These are phyloP conservation scores for Lates japonicus DNA, from an alignment of 2,797 vertebrate species.

Conservation along the genomic window DNA sequence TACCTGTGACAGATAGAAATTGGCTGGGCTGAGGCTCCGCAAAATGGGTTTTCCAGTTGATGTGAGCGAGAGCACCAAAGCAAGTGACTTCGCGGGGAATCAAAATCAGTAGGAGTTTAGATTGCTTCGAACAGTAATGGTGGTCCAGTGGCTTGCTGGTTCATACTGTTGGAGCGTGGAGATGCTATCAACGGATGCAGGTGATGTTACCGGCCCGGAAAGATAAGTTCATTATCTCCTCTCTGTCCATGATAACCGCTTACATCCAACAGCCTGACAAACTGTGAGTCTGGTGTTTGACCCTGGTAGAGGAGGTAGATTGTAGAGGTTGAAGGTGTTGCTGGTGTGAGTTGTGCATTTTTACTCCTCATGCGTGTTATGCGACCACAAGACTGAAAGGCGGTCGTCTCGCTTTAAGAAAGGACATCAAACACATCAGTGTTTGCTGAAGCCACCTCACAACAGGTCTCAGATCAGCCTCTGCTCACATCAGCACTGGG, in stretches of 20 bases:
- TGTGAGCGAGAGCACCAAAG: slow-evolving; percentile 68
- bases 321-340: neutral
- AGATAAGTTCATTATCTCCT: slow-evolving; percentile 61
- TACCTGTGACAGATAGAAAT: slow-evolving; percentile 84
- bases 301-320: neutral
- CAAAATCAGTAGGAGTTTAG: slow-evolving; percentile 64
- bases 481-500: neutral
- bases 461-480: neutral
- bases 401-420: neutral
- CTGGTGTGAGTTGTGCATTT: neutral
- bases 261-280: slow-evolving; percentile 20
- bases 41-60: slow-evolving; percentile 84
- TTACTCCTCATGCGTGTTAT: neutral
- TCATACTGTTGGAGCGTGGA: slow-evolving; percentile 18
- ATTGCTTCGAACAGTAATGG: slow-evolving; percentile 58
- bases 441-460: neutral
- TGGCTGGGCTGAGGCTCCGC: slow-evolving; percentile 68
- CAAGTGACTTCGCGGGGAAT: slow-evolving; percentile 64
- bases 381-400: neutral
- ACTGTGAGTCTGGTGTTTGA: slow-evolving; percentile 19
- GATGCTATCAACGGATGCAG: slow-evolving; percentile 40
- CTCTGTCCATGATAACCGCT: slow-evolving; percentile 25
- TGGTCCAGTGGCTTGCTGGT: slow-evolving; percentile 42
- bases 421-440: neutral
- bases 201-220: slow-evolving; percentile 35